Percentiles rank a stretch among this genome's conserved stretches.
Conservation (phyloP, 2,888 invertebrate genomes). For the Cephus spinipes region DNA sequence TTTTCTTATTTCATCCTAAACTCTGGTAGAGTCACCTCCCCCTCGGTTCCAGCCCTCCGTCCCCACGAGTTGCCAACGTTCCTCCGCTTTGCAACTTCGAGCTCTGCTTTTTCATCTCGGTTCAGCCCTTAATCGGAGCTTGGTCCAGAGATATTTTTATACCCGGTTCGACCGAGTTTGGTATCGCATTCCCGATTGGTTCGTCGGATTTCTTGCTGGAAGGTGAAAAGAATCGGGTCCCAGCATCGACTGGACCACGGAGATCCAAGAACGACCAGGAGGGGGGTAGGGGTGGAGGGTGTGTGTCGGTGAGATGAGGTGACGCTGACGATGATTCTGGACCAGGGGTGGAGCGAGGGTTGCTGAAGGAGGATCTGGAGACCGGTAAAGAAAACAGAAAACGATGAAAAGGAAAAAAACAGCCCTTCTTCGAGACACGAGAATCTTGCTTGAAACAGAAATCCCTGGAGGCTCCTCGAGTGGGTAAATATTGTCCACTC, state of each 20-base stretch:
- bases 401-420: neutral
- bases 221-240: neutral
- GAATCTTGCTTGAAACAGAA: conserved; percentile 44
- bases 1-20: conserved; percentile 27
- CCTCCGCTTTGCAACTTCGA: conserved; percentile 51
- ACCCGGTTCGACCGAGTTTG: neutral
- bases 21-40: conserved; percentile 17
- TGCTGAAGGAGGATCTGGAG: conserved; percentile 16
- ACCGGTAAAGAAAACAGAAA: neutral
- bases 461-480: conserved; percentile 26
- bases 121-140: conserved; percentile 59
- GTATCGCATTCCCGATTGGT: neutral
- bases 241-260: neutral
- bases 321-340: conserved; percentile 16
- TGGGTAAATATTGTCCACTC: conserved; percentile 38
- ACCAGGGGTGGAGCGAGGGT: conserved; percentile 13
- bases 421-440: conserved; percentile 41
- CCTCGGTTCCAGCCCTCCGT: conserved; percentile 13
- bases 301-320: conserved; percentile 14
- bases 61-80: conserved; percentile 15
- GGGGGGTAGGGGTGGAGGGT: conserved; percentile 24
- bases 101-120: conserved; percentile 51
- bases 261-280: conserved; percentile 28
- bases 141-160: conserved; percentile 18
- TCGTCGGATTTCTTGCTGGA: neutral